Evolutionary conservation across 2,888 invertebrate genomes (phyloP).

Genomic region (Tipula vernalis): DNA sequence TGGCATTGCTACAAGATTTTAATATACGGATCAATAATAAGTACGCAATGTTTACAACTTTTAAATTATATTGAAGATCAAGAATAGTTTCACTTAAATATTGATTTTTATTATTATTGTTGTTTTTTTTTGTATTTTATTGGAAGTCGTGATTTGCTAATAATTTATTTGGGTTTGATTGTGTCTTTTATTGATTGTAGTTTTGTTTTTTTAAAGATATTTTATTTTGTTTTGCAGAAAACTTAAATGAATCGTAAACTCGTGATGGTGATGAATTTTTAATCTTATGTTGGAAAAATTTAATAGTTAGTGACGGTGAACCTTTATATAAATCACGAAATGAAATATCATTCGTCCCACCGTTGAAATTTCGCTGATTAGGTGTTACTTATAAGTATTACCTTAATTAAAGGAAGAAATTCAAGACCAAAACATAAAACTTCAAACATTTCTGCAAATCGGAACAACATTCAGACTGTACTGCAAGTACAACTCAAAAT

Average conservation of each 20-base stretch:
- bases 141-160: not conserved
- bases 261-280: not conserved
- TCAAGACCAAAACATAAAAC: too few species aligned
- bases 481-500: too few species aligned
- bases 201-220: not conserved
- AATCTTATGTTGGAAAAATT: too few species aligned
- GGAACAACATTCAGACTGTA: too few species aligned
- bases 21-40: not conserved
- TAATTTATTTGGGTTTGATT: not conserved
- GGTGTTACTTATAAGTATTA: too few species aligned
- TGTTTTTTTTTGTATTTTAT: not conserved
- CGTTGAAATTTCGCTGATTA: too few species aligned
- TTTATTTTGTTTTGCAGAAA: not conserved
- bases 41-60: not conserved
- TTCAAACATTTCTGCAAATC: too few species aligned
- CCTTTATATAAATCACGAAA: too few species aligned
- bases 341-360: too few species aligned
- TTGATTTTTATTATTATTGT: not conserved
- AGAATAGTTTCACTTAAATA: not conserved
- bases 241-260: not conserved
- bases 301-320: too few species aligned
- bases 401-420: too few species aligned
- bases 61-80: not conserved
- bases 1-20: too few species aligned
- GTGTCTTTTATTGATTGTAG: not conserved